Evolutionary conservation across 2,888 invertebrate genomes (phyloP).

Genomic region (Eupsilia transversa): DNA sequence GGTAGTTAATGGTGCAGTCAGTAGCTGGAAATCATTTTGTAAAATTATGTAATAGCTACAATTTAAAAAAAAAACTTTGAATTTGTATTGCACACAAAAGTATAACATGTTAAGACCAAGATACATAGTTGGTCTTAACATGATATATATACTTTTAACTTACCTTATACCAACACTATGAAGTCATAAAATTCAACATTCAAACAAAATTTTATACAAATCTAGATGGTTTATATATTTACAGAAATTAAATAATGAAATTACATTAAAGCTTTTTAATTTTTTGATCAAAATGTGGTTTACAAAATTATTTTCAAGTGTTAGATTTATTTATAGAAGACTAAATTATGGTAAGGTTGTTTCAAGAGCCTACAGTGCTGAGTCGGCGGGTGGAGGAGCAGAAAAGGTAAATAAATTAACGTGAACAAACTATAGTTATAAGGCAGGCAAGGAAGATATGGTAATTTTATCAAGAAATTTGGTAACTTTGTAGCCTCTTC

Average conservation of each 20-base stretch:
- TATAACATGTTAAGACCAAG: no score
- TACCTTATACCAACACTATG: background rate
- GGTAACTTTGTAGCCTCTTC: background rate
- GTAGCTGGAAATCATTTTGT: background rate
- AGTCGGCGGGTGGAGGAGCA: constrained; percentile 16
- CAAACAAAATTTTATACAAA: constrained; percentile 60
- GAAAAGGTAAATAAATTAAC: constrained; percentile 46
- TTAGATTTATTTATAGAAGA: constrained; percentile 63
- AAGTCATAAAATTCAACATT: constrained; percentile 31
- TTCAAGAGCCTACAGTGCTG: constrained; percentile 53
- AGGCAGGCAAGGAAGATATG: constrained; percentile 48
- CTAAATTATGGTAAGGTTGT: constrained; percentile 49
- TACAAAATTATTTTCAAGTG: constrained; percentile 80
- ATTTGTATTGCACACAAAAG: background rate
- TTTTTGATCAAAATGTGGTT: constrained; percentile 78
- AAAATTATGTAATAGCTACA: background rate
- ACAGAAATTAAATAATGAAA: constrained; percentile 54
- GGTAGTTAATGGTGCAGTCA: background rate
- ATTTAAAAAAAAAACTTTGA: background rate
- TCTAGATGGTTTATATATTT: constrained; percentile 78
- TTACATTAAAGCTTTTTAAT: constrained; percentile 59
- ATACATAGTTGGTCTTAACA: constrained; percentile 9
- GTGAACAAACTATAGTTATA: constrained; percentile 38
- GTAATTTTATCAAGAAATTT: background rate
- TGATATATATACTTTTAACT: constrained; percentile 7